Percentiles rank a stretch among this genome's conserved stretches.
These are phyloP conservation scores for Coracopsis vasa DNA, from an alignment of 2,113 vertebrate genomes.

Conservation along the genomic window DNA sequence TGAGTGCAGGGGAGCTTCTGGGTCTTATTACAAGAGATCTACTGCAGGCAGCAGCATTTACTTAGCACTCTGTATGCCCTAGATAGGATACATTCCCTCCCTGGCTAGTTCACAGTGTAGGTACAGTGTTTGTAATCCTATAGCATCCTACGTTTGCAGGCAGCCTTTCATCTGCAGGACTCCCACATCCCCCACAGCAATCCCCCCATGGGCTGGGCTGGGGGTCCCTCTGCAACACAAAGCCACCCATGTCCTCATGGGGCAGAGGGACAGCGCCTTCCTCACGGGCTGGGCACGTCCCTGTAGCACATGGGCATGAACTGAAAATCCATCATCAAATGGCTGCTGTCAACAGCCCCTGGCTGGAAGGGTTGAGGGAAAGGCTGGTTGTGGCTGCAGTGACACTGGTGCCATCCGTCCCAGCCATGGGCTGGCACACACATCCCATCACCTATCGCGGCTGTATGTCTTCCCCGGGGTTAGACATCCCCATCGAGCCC, in stretches of 20 bases:
- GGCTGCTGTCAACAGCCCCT: not conserved
- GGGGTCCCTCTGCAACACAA: not conserved
- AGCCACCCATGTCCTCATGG: accelerated
- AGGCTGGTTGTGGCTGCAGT: not conserved
- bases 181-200: not conserved
- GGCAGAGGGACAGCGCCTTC: not conserved
- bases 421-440: accelerated
- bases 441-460: not conserved
- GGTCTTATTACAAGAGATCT: not conserved
- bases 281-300: accelerated
- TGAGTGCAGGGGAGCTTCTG: slow-evolving; percentile 22
- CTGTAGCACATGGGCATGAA: not conserved
- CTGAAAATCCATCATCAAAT: accelerated
- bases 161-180: not conserved
- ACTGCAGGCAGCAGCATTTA: not conserved
- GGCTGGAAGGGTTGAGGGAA: not conserved
- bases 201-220: accelerated
- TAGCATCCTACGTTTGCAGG: not conserved
- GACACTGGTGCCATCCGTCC: not conserved
- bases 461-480: not conserved
- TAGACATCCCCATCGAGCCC: not conserved
- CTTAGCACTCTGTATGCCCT: accelerated
- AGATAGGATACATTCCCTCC: not conserved
- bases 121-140: not conserved
- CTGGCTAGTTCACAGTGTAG: not conserved